Conservation (phyloP, 2,113 vertebrate genomes). For the Laticauda colubrina region DNA sequence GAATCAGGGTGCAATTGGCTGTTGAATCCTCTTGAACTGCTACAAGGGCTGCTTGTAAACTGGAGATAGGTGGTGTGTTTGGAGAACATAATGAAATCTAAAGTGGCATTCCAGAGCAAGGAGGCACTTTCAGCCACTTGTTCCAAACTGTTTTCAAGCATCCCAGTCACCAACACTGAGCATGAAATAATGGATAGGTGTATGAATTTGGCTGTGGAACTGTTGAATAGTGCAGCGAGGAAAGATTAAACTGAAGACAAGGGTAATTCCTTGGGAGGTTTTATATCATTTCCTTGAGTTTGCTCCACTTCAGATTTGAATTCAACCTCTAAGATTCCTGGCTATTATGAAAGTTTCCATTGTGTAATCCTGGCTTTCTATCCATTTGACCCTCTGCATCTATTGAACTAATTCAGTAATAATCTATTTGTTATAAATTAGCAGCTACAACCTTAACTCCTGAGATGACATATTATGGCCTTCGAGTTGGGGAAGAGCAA, state of each 20-base stretch:
- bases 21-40: not conserved
- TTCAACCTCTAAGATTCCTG: not conserved
- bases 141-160: not conserved
- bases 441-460: constrained; percentile 45
- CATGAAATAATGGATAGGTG: not conserved
- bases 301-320: accelerated
- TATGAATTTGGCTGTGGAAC: constrained; percentile 2
- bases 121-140: not conserved
- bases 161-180: not conserved
- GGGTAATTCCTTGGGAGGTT: not conserved
- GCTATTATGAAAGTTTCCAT: not conserved
- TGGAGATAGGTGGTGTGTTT: not conserved
- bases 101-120: not conserved
- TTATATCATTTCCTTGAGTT: not conserved
- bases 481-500: constrained; percentile 44
- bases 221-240: not conserved
- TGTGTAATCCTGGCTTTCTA: constrained; percentile 41
- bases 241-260: not conserved
- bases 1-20: not conserved
- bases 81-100: not conserved
- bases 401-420: constrained; percentile 37
- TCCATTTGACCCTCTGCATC: constrained; percentile 10
- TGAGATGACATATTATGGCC: not conserved
- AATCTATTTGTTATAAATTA: constrained; percentile 62
- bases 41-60: not conserved